Conservation (phyloP, 2,113 vertebrate species). For the Xiphias gladius region DNA sequence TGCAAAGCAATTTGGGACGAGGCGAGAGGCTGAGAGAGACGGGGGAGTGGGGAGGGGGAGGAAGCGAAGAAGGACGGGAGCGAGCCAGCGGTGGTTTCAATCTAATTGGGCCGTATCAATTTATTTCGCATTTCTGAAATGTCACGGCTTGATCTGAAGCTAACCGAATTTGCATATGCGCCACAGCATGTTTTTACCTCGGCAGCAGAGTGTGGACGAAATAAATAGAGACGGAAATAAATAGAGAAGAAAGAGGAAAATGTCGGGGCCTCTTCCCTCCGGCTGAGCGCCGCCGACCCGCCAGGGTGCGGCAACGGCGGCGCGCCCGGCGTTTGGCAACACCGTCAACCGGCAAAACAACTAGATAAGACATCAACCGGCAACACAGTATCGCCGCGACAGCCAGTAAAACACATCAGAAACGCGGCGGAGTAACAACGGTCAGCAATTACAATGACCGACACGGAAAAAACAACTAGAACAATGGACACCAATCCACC, state of each 20-base stretch:
- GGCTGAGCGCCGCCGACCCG: conserved; percentile 29
- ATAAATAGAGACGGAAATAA: conserved; percentile 73
- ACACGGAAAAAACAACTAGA: too few relatives aligned
- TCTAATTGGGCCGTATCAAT: conserved; percentile 86
- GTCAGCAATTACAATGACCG: too few relatives aligned
- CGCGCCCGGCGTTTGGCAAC: too few relatives aligned
- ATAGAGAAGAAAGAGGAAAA: conserved; percentile 75
- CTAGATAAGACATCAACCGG: too few relatives aligned
- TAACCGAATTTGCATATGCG: conserved; percentile 81
- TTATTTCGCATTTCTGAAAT: conserved; percentile 86
- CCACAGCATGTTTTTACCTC: conserved; percentile 74
- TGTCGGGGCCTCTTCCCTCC: conserved; percentile 56
- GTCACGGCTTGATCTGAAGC: conserved; percentile 83
- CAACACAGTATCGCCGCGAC: too few relatives aligned
- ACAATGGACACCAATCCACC: too few relatives aligned
- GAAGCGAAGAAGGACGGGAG: conserved; percentile 18
- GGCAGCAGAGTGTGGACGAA: conserved; percentile 48
- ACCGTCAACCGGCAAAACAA: too few relatives aligned
- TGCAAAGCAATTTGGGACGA: conserved; percentile 83
- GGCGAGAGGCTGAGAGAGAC: conserved; percentile 55
- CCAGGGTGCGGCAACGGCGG: conserved; percentile 18
- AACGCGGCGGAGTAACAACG: too few relatives aligned
- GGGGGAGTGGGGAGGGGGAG: conserved; percentile 21
- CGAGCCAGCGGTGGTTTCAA: conserved; percentile 67
- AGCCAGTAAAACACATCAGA: too few relatives aligned